phyloP scores from a whole-genome alignment of 1,140 invertebrate species.

The Drosophila persimilis region DNA sequence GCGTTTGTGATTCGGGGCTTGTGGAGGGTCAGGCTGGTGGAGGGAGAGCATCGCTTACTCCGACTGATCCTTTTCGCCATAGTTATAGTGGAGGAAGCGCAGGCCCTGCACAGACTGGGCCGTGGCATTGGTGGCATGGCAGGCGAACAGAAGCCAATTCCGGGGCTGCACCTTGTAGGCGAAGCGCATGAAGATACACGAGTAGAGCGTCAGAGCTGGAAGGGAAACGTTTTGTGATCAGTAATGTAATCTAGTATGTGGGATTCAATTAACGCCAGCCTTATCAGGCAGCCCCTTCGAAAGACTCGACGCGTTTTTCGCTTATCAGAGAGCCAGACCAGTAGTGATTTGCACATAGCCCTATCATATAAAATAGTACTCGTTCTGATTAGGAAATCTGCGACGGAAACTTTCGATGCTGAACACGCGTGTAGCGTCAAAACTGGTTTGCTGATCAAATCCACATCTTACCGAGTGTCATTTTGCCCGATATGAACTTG shows the following conservation, averaged over 20 bases:
- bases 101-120: slow-evolving; percentile 94
- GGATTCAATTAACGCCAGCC: slow-evolving; percentile 2
- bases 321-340: slow-evolving; percentile 40
- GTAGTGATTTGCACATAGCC: slow-evolving; percentile 27
- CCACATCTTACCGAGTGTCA: slow-evolving; percentile 92
- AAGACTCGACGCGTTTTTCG: slow-evolving; percentile 17
- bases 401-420: slow-evolving; percentile 31
- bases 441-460: slow-evolving; percentile 23
- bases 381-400: slow-evolving; percentile 34
- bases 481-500: slow-evolving; percentile 97
- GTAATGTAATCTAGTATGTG: background rate
- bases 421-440: slow-evolving; percentile 8
- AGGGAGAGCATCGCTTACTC: slow-evolving; percentile 27
- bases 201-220: slow-evolving; percentile 95
- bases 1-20: slow-evolving; percentile 6
- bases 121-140: slow-evolving; percentile 96
- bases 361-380: slow-evolving; percentile 19
- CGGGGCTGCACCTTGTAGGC: slow-evolving; percentile 97
- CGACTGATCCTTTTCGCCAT: slow-evolving; percentile 71
- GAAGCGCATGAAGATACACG: slow-evolving; percentile 98
- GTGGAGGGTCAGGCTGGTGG: background rate
- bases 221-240: slow-evolving; percentile 7
- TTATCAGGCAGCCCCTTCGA: slow-evolving; percentile 42
- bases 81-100: slow-evolving; percentile 90
- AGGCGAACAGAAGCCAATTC: slow-evolving; percentile 97